These are phyloP conservation scores for Oscheius sp. DNA, from an alignment of 2,888 invertebrate species.

Conservation along the genomic window DNA sequence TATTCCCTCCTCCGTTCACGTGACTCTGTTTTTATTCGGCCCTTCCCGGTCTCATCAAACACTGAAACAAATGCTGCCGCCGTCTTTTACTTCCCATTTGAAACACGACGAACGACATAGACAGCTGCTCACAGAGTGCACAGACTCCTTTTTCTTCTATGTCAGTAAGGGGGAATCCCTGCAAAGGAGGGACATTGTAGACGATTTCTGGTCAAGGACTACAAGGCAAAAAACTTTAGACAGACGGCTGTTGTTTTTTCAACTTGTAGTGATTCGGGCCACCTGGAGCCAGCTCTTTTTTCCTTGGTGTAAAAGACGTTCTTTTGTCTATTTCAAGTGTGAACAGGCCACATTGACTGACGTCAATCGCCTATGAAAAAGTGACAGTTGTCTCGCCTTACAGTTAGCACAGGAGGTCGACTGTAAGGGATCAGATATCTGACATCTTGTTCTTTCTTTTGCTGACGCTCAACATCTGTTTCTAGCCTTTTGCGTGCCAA, in stretches of 20 bases:
- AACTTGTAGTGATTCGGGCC: neutral
- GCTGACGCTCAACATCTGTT: neutral
- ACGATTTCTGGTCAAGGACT: neutral
- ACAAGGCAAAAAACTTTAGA: too few relatives aligned
- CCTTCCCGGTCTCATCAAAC: too few relatives aligned
- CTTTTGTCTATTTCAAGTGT: too few relatives aligned
- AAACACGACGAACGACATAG: slow-evolving; percentile 19
- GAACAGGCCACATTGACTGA: neutral
- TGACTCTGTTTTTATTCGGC: too few relatives aligned
- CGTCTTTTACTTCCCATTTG: slow-evolving; percentile 21
- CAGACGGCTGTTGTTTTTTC: neutral
- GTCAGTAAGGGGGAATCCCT: neutral
- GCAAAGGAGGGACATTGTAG: neutral
- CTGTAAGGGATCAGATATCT: too few relatives aligned
- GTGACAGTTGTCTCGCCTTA: slow-evolving; percentile 7
- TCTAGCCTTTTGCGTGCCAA: neutral
- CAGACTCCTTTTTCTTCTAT: neutral
- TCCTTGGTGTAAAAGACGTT: too few relatives aligned
- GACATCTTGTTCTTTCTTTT: neutral
- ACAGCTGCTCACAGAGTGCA: slow-evolving; percentile 2
- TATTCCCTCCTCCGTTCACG: too few relatives aligned
- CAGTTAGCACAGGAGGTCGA: too few relatives aligned
- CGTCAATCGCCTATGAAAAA: slow-evolving; percentile 3
- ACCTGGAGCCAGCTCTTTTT: neutral
- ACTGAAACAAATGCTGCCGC: too few relatives aligned